These are phyloP conservation scores for Echinometra lucunter DNA, from an alignment of 53 echinoderm and acorn worm genomes.

Conservation along the genomic window DNA sequence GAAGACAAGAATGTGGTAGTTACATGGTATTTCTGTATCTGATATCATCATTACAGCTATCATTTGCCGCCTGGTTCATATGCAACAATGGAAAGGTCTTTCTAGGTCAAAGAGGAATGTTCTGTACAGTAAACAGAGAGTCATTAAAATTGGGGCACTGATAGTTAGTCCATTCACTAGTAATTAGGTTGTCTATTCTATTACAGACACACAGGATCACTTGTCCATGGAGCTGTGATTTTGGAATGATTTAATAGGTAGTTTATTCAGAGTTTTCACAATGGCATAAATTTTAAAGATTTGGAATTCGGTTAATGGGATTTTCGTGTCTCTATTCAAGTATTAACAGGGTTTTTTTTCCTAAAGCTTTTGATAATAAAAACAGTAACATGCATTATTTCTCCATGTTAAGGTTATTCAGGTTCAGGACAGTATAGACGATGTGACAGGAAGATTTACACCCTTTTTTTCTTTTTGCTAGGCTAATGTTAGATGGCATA, in stretches of 20 bases:
- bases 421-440: too few species aligned
- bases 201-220: neutral
- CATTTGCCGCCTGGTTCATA: neutral
- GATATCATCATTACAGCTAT: conserved; percentile 26
- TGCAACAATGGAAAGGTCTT: conserved; percentile 29
- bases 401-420: neutral
- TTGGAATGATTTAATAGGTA: conserved; percentile 34
- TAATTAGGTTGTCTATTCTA: conserved; percentile 1
- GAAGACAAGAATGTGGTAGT: conserved; percentile 45
- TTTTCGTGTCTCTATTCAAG: neutral
- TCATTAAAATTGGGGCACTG: conserved; percentile 35
- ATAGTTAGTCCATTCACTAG: neutral
- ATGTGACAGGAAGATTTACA: too few species aligned
- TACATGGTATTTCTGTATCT: conserved; percentile 17
- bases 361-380: neutral
- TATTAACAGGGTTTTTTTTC: neutral
- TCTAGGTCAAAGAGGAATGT: neutral
- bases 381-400: neutral
- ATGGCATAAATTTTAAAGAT: neutral
- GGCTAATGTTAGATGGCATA: too few species aligned
- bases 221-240: neutral
- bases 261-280: neutral
- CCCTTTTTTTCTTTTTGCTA: too few species aligned
- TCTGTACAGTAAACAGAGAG: conserved; percentile 28
- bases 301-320: conserved; percentile 43